Evolutionary conservation across 2,888 invertebrate genomes (phyloP), one percentile per base, ranked within the genome.

Genomic region (Tiliacea aurago): DNA sequence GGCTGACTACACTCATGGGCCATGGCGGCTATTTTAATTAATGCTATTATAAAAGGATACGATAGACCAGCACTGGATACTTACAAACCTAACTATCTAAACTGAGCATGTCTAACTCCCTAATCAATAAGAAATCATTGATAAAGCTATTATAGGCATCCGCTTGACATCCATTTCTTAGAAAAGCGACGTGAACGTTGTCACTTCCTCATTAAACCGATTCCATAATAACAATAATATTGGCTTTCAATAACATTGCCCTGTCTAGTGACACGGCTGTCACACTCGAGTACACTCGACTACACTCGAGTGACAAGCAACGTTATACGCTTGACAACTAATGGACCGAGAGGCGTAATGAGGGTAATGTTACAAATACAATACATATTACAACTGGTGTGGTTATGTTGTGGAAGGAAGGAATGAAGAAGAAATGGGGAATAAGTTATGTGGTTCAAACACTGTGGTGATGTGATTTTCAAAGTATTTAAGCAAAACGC

Each of bases 181-280:
- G 15, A 55, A 72, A 23, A 13, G 23, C 23, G 15, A 18, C 1
- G 9, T 53, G 4, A 28, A n/a, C 41, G 4, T 28, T 41, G 4
- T 10, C 20, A 53, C 13, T 9, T 28, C 28, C 43, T 73, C n/a
- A 72, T 45, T 73, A 23, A 62, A 63, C 47, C 33, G 13, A 43
- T 62, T 28, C 20, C 18, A 13, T 41, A 28, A 41, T 56, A 51
- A 37, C 45, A 49, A n/a, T 45, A 37, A 51, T 56, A 63, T 80
- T 73, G 58, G 58, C 51, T 73, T 73, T 37, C 63, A 63, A 58
- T 74, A 80, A 73, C 61, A 72, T 61, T 43, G 43, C 0, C 33
- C 23, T 41, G 47, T 51, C 33, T 51, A 51, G 15, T 49, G 63
- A 64, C n/a, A 55, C 11, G 76, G 20, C 43, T 49, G 20, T 15